Evolutionary conservation across 2,888 invertebrate genomes (phyloP), one percentile per base, ranked within the genome.

Genomic region (Drosophila birchii): DNA sequence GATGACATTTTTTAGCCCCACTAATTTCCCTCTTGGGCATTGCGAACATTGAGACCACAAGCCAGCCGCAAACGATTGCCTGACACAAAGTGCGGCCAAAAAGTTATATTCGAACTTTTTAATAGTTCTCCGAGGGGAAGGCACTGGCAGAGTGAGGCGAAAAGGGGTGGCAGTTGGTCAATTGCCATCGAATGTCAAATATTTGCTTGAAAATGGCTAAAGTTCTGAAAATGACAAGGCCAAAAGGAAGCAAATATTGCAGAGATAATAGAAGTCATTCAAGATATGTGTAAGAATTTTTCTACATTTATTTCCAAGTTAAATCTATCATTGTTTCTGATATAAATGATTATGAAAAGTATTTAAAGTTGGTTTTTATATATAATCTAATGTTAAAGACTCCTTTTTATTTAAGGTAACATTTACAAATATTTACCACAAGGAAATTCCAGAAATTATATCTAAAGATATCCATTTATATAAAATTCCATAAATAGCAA

Each of bases 11-110:
- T 57, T 49, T 53, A 78, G 34, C 11, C 73, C 71, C 66, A 69
- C 78, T 74, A 80, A 86, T 78, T 72, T 68, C 45, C 59, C 78
- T 60, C 71, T 32, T 41, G 86, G 83, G 79, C 75, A 23, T 47
- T 73, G 72, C 69, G 63, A 64, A 53, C 60, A 26, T 51, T 43
- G 49, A 26, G 16, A 58, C 82, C 80, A 54, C 57, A 76, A 69
- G 56, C 53, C 76, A 67, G 59, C 82, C 82, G 53, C 85, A 80
- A 82, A 78, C 85, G 72, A 81, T 74, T 76, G 73, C 29, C 57
- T 51, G 57, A 39, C 70, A 44, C 32, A 68, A 68, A 66, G 36
- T 56, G 34, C 36, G 67, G 56, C 20, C 56, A 39, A 36, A 67
- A 67, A 56, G 67, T 67, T 55, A 39, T n/a, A 47, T 36, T 36